Evolutionary conservation across 2,888 invertebrate genomes (phyloP).

Genomic region (Steromphala cineraria): DNA sequence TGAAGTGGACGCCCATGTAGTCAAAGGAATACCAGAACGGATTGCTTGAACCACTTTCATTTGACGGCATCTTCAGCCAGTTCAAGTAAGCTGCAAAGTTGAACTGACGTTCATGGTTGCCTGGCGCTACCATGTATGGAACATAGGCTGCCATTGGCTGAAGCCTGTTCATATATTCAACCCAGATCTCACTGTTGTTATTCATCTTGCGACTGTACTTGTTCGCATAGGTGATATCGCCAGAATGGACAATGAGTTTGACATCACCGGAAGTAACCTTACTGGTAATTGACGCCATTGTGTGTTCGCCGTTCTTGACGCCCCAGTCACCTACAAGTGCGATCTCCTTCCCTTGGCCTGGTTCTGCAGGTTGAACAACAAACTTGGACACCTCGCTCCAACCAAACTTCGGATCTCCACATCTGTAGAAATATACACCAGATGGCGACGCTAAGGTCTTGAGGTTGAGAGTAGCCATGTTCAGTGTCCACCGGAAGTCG

Average conservation of each 20-base stretch:
- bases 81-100: constrained; percentile 35
- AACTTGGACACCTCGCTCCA: constrained; percentile 27
- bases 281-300: constrained; percentile 28
- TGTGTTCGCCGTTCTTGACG: constrained; percentile 29
- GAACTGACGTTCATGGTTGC: constrained; percentile 42
- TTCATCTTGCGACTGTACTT: constrained; percentile 21
- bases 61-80: constrained; percentile 35
- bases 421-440: constrained; percentile 27
- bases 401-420: constrained; percentile 33
- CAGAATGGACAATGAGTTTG: constrained; percentile 38
- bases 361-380: constrained; percentile 6
- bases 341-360: not conserved
- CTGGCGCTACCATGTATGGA: constrained; percentile 43
- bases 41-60: constrained; percentile 22
- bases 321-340: constrained; percentile 41
- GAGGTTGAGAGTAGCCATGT: constrained; percentile 31
- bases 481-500: constrained; percentile 30
- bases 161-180: constrained; percentile 40
- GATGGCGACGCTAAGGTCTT: not conserved
- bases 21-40: constrained; percentile 40
- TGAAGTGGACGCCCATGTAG: constrained; percentile 34
- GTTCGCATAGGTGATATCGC: constrained; percentile 42
- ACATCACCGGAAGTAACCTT: constrained; percentile 18
- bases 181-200: constrained; percentile 43
- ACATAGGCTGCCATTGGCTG: constrained; percentile 29